Evolutionary conservation across 1,140 invertebrate species (phyloP).

Genomic region (Coenobita brevimanus): DNA sequence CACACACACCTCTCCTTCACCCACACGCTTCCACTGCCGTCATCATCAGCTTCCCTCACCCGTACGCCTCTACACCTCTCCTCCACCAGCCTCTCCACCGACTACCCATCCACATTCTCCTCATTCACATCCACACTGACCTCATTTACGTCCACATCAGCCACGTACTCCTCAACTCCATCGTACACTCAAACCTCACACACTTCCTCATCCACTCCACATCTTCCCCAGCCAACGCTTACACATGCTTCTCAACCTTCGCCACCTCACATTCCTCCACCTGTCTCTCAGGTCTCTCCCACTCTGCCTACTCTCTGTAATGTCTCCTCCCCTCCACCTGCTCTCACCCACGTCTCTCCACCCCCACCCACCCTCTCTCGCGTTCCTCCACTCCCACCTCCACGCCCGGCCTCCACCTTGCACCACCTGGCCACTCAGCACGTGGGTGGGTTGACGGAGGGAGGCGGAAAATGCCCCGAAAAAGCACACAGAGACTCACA

Average conservation of each 20-base stretch:
- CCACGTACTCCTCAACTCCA: no score
- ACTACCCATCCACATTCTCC: not conserved
- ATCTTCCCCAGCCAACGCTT: no score
- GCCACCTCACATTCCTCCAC: no score
- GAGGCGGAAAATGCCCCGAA: not conserved
- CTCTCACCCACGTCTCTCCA: no score
- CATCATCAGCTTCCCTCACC: not conserved
- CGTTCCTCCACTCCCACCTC: conserved; percentile 19
- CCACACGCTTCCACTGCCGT: not conserved
- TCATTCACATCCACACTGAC: not conserved
- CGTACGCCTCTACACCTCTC: not conserved
- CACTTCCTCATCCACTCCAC: no score
- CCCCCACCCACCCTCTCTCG: not conserved
- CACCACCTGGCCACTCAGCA: conserved; percentile 39
- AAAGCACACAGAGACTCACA: no score
- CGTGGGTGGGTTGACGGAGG: conserved; percentile 32
- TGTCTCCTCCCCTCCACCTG: no score
- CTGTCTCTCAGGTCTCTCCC: no score
- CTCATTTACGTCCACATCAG: not conserved
- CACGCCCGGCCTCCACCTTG: conserved; percentile 27
- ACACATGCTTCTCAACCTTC: no score
- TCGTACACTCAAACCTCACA: no score
- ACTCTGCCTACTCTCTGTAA: no score
- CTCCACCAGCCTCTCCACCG: not conserved
- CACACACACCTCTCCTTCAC: not conserved